These are phyloP conservation scores for Nesospiza acunhae DNA, from an alignment of 2,113 vertebrate genomes.

Conservation along the genomic window DNA sequence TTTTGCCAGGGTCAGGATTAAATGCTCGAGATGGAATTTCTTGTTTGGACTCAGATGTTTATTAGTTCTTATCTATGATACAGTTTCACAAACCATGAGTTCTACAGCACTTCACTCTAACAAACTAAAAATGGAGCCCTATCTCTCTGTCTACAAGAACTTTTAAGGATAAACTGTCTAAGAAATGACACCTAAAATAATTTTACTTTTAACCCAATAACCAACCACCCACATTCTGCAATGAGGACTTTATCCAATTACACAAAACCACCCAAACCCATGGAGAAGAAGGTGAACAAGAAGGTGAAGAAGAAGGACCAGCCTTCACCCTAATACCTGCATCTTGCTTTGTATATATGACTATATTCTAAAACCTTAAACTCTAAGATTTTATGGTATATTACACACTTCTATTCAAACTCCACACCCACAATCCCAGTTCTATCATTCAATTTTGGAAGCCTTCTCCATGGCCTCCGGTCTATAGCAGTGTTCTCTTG, in stretches of 20 bases:
- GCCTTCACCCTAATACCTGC: not conserved
- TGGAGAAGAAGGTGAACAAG: not conserved
- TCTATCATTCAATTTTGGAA: not conserved
- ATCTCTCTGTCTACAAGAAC: not conserved
- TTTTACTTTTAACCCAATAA: not conserved
- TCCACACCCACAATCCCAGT: too few species aligned
- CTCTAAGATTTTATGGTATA: not conserved
- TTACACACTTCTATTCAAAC: not conserved
- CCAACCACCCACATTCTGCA: not conserved
- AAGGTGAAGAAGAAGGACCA: not conserved
- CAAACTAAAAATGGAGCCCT: not conserved
- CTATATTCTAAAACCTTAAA: not conserved
- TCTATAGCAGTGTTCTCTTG: not conserved
- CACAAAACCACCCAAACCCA: not conserved
- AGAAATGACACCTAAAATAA: not conserved
- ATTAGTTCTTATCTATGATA: not conserved
- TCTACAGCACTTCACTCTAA: not conserved
- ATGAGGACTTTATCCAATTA: not conserved
- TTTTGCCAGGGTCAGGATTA: not conserved
- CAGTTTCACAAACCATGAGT: not conserved
- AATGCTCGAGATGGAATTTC: not conserved
- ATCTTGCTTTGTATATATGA: not conserved
- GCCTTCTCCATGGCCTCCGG: too few species aligned
- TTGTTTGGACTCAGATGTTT: not conserved
- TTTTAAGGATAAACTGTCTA: not conserved